Conservation (phyloP, 2,113 vertebrate genomes). For the Empidonax alnorum region DNA sequence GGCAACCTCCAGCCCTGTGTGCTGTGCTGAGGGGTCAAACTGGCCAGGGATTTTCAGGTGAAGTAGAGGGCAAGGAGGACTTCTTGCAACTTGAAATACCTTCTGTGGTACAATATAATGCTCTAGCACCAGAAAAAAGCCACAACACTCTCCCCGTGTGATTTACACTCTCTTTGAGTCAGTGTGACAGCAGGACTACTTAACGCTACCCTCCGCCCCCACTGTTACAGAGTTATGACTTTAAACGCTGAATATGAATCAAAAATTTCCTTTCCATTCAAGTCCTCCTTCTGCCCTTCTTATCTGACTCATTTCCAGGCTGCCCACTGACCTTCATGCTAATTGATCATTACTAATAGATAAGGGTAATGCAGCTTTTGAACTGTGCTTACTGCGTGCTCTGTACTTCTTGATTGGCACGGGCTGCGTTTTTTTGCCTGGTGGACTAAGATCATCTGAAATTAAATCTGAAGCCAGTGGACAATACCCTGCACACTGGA, state of each 20-base stretch:
- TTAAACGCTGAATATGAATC: conserved; percentile 46
- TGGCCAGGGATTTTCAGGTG: neutral
- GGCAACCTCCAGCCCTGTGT: neutral
- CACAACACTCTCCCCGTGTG: neutral
- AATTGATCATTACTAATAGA: conserved; percentile 66
- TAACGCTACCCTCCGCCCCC: conserved; percentile 50
- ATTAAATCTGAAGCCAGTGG: neutral
- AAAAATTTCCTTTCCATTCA: conserved; percentile 59
- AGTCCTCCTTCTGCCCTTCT: conserved; percentile 53
- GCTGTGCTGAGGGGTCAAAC: neutral
- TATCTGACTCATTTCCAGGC: conserved; percentile 59
- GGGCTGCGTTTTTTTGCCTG: neutral
- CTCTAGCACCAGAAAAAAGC: neutral
- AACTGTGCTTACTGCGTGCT: conserved; percentile 9
- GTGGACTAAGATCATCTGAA: neutral
- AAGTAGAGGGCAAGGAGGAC: neutral
- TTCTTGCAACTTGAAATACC: neutral
- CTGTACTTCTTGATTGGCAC: neutral
- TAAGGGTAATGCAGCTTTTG: conserved; percentile 53
- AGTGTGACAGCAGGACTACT: conserved; percentile 60
- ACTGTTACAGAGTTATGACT: conserved; percentile 59
- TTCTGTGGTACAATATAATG: neutral
- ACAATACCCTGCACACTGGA: neutral
- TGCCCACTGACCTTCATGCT: conserved; percentile 57
- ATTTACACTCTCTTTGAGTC: conserved; percentile 53